phyloP scores from a whole-genome alignment of 2,888 invertebrate genomes.

The Cybosia mesomella region DNA sequence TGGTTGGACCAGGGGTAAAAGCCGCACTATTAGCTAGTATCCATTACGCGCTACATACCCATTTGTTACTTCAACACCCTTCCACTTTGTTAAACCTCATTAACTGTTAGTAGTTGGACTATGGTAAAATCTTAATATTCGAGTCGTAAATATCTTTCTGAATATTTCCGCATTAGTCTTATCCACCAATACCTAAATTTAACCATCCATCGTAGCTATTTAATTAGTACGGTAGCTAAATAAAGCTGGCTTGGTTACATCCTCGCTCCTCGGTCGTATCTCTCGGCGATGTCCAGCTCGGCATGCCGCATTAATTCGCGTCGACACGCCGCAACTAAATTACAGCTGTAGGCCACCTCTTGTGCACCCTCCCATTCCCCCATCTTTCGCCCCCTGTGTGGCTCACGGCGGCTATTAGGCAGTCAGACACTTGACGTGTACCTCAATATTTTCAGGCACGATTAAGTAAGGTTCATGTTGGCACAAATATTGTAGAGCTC shows the following conservation, averaged over 20 bases:
- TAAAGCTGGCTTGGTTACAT: slow-evolving; percentile 29
- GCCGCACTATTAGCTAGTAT: no score
- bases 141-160: not conserved
- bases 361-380: slow-evolving; percentile 27
- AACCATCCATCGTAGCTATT: not conserved
- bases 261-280: slow-evolving; percentile 29
- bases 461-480: slow-evolving; percentile 25
- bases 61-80: no score
- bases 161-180: not conserved
- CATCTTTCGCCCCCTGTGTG: slow-evolving; percentile 31
- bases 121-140: not conserved
- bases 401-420: slow-evolving; percentile 55
- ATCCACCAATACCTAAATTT: not conserved
- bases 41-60: no score
- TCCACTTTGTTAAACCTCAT: not conserved
- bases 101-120: not conserved
- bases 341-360: slow-evolving; percentile 49
- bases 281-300: slow-evolving; percentile 37
- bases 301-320: slow-evolving; percentile 48
- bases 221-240: slow-evolving; percentile 35
- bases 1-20: no score
- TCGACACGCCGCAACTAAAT: slow-evolving; percentile 66
- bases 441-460: slow-evolving; percentile 46
- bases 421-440: slow-evolving; percentile 54
- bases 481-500: slow-evolving; percentile 22